Evolutionary conservation across 2,797 vertebrate species (phyloP), one percentile per base, ranked within the genome.

Genomic region (Eulemur mongoz): DNA sequence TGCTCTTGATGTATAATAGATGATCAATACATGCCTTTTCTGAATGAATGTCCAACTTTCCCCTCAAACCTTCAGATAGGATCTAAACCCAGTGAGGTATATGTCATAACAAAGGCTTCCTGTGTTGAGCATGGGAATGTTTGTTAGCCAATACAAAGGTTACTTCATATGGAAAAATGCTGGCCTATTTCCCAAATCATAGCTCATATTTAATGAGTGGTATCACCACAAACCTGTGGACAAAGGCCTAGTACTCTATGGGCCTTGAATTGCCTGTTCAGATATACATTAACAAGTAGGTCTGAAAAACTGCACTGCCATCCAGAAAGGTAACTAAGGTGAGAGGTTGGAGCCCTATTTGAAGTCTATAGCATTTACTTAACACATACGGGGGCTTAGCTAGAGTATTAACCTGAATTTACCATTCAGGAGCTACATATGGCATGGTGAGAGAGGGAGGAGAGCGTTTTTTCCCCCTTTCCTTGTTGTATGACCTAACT

Each of bases 111-210:
- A 96, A 98, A 96, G 93, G 25, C 52, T 80, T 96, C 50, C 63
- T 97, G 88, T 96, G 89, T 92, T 97, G 73, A 95, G 83, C 50
- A 86, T 93, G 72, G 84, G 86, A 85, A 48, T 92, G 35, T 96
- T 94, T 86, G 94, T 95, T 94, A 96, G 73, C 78, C 81, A 97
- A 95, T 93, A 95, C 81, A 97, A 85, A 97, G 84, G 35, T 97
- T 95, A 93, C 84, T 96, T 97, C 81, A 95, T 92, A 59, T 43
- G 69, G 73, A 87, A 92, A 96, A 96, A 92, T 63, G 59, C 90
- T 97, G 96, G 94, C 94, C 25, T 63, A 76, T 67, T 93, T 97
- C 95, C 96, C 76, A 91, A 97, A 89, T 81, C 43, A 92, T 85
- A 94, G 76, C 72, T 97, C 95, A 96, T 95, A 81, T 92, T 95